Conservation (phyloP, 1,140 invertebrate genomes). For the Drosophila obscura region DNA sequence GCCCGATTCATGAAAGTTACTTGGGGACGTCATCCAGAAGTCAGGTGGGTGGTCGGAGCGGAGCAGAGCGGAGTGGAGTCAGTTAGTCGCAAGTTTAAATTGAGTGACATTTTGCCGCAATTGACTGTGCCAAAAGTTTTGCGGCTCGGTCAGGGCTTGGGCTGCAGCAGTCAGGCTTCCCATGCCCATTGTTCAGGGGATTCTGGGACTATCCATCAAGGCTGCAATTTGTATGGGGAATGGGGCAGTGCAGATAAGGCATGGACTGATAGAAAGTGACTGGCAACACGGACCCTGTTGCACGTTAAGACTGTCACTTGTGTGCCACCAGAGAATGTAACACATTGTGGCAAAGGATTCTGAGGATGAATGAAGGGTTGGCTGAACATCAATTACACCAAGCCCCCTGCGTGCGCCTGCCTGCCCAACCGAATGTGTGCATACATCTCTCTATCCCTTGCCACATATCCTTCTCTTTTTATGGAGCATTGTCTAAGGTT, state of each 20-base stretch:
- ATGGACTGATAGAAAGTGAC: not conserved
- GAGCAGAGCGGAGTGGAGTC: slow-evolving; percentile 6
- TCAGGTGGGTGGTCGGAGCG: not conserved
- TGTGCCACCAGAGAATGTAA: slow-evolving; percentile 25
- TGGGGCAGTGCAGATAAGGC: slow-evolving; percentile 29
- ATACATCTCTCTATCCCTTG: too few species aligned
- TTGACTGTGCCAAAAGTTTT: slow-evolving; percentile 68
- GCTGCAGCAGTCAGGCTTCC: slow-evolving; percentile 10
- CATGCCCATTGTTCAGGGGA: slow-evolving; percentile 18
- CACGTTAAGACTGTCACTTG: slow-evolving; percentile 33
- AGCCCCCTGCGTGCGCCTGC: too few species aligned
- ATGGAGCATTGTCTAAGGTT: slow-evolving; percentile 4
- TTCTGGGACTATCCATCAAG: slow-evolving; percentile 47
- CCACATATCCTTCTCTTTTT: too few species aligned
- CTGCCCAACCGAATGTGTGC: not conserved
- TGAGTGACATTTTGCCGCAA: slow-evolving; percentile 78
- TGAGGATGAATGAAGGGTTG: not conserved
- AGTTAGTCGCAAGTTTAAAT: slow-evolving; percentile 69
- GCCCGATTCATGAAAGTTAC: slow-evolving; percentile 3
- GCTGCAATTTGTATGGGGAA: slow-evolving; percentile 43
- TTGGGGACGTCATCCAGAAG: not conserved
- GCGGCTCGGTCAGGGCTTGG: not conserved
- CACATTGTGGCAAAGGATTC: slow-evolving; percentile 12
- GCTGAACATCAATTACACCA: slow-evolving; percentile 39
- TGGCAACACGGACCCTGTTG: slow-evolving; percentile 29